Conservation (phyloP, 2,797 vertebrate species). For the Antrozous pallidus region DNA sequence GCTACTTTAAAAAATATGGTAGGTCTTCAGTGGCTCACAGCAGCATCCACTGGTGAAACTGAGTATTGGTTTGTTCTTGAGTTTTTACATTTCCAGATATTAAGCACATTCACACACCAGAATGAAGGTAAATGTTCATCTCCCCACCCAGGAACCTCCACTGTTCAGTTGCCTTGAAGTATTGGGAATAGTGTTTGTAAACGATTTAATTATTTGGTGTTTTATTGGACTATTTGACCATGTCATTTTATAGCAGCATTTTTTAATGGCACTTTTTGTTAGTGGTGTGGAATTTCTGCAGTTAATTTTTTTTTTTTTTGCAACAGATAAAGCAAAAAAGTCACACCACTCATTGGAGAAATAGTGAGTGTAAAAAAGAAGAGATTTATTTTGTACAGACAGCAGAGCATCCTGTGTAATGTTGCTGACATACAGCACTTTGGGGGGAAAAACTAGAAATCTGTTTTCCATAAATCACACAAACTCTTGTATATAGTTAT, state of each 20-base stretch:
- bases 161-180: conserved; percentile 61
- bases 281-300: conserved; percentile 62
- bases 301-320: conserved; percentile 35
- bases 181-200: conserved; percentile 48
- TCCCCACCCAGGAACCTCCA: background rate
- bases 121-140: conserved; percentile 26
- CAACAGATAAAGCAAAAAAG: conserved; percentile 49
- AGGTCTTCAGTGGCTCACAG: conserved; percentile 67
- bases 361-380: conserved; percentile 61
- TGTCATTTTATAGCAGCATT: conserved; percentile 70
- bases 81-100: background rate
- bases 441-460: conserved; percentile 75
- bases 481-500: conserved; percentile 81
- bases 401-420: conserved; percentile 80
- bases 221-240: conserved; percentile 65
- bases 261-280: conserved; percentile 79
- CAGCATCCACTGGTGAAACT: background rate
- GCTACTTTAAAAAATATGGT: conserved; percentile 35
- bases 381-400: conserved; percentile 79
- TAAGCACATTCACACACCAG: background rate
- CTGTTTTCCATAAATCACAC: conserved; percentile 81
- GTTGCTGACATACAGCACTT: conserved; percentile 86
- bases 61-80: background rate
- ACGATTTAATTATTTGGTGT: conserved; percentile 54
- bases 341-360: conserved; percentile 62